Base-by-base conservation (phyloP, 2,888 invertebrate species). In the Drosophila mercatorum region DNA sequence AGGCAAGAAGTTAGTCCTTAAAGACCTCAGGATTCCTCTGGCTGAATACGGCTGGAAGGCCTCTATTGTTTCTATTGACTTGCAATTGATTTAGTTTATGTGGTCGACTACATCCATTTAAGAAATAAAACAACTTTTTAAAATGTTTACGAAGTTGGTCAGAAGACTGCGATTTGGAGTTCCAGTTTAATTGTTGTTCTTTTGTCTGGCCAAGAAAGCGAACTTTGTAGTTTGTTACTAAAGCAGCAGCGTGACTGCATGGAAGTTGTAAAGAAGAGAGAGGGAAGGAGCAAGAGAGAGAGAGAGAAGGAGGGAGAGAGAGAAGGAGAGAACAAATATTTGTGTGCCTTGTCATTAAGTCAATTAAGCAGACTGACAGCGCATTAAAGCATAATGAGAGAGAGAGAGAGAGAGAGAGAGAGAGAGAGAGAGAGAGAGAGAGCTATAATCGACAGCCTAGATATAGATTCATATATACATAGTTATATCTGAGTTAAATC, bases 141-240 rank as follows among this genome's bases (percentile, higher is more conserved):
- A 34, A 31, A 34, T 17, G 49, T 11, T 49, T 17, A n/a, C 17
- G 49, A 17, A 31, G 31, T 49, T 49, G n/a, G 49, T 10, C n/a
- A 49, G 31, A 1, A 49, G 31, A 31, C 49, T 31, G 49, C 3
- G 31, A 34, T 51, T 51, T 34, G 2, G 7, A 17, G 34, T 7
- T 51, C 2, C 34, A 11, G 31, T 2, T 11, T 34, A 51, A 34
- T 51, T 51, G 51, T 34, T 51, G 17, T 51, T 51, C 51, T 34
- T 34, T 17, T 51, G 49, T 22, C 17, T 51, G 51, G 51, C 51
- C 51, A 51, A 34, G 34, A 6, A 34, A 51, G 5, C 11, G 31
- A 51, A 51, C 17, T 51, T 51, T 51, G 51, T 28, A 34, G 51
- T 51, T 51, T 17, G 34, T 7, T 6, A 31, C 34, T 51, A 11